These are phyloP conservation scores for Cettia cetti DNA, from an alignment of 2,113 vertebrate genomes.

Conservation along the genomic window DNA sequence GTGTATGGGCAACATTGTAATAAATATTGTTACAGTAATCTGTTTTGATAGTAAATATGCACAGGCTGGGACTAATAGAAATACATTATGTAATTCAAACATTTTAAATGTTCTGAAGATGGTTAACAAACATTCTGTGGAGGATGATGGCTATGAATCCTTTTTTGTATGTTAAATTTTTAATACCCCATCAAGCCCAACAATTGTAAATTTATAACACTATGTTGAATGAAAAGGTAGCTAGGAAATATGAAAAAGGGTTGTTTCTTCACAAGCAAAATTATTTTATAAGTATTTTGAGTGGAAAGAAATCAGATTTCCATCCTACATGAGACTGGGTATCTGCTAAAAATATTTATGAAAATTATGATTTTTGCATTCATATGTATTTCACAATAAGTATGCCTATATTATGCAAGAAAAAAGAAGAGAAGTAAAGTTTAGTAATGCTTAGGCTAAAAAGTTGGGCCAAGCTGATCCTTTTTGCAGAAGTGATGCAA, in stretches of 20 bases:
- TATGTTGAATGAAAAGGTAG: background rate
- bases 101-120: background rate
- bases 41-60: background rate
- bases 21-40: background rate
- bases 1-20: background rate
- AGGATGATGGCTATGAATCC: background rate
- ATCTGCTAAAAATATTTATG: background rate
- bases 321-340: background rate
- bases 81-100: background rate
- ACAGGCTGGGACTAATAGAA: background rate
- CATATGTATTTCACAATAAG: background rate
- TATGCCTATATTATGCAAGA: background rate
- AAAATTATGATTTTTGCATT: background rate
- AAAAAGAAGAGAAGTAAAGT: background rate
- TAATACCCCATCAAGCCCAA: background rate
- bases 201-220: background rate
- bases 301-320: background rate
- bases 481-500: background rate
- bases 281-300: background rate
- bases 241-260: background rate
- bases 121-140: background rate
- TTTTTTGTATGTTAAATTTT: background rate
- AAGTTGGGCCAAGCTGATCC: background rate
- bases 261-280: background rate
- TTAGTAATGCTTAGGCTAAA: background rate